phyloP scores from a whole-genome alignment of 2,888 invertebrate genomes.

The Apoda limacodes region DNA sequence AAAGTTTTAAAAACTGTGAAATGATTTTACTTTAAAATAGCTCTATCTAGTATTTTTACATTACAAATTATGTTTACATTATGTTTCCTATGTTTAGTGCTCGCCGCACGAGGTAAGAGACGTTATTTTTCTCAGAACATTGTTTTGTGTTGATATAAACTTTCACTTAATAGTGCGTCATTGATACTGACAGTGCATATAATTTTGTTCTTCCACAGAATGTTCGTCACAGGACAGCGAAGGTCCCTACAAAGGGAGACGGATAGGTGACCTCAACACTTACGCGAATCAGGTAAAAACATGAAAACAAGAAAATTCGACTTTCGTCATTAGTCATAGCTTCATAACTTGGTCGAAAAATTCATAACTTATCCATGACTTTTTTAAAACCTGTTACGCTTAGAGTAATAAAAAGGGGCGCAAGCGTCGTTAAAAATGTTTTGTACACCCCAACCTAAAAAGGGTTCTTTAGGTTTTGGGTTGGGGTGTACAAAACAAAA shows the following conservation, averaged over 20 bases:
- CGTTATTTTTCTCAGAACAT: conserved; percentile 3
- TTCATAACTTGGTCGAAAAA: too few relatives aligned
- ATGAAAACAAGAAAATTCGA: too few relatives aligned
- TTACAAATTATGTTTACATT: conserved; percentile 35
- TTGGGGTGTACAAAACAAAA: too few relatives aligned
- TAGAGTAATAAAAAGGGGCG: too few relatives aligned
- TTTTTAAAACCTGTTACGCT: too few relatives aligned
- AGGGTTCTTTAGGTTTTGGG: too few relatives aligned
- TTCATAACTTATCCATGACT: too few relatives aligned
- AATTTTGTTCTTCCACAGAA: conserved; percentile 41
- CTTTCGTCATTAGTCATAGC: too few relatives aligned
- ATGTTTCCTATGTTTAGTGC: conserved; percentile 33
- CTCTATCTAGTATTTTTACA: conserved; percentile 26
- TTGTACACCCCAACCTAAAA: too few relatives aligned
- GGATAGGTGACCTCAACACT: conserved; percentile 86
- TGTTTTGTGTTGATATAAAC: conserved; percentile 20
- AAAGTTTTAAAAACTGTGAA: too few relatives aligned
- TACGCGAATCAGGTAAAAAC: conserved; percentile 86
- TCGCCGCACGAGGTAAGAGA: conserved; percentile 35
- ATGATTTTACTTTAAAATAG: conserved; percentile 30
- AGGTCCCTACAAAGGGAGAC: conserved; percentile 83
- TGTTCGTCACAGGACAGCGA: conserved; percentile 71
- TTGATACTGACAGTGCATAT: conserved; percentile 8
- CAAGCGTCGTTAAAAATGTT: too few relatives aligned
- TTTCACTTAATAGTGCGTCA: conserved; percentile 31